These are phyloP conservation scores for Hymenochirus boettgeri DNA, from an alignment of 2,113 vertebrate genomes.

Conservation along the genomic window DNA sequence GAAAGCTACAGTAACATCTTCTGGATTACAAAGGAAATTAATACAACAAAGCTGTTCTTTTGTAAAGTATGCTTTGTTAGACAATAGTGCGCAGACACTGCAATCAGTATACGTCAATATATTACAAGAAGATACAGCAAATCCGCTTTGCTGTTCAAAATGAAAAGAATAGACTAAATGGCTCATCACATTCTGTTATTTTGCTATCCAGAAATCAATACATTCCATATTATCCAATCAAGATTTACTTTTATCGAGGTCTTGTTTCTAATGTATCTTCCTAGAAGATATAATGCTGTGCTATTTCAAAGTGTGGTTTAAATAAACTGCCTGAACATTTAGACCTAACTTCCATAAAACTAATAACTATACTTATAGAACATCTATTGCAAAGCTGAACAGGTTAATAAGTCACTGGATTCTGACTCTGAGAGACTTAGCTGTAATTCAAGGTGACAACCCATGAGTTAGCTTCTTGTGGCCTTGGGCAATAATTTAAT, in stretches of 20 bases:
- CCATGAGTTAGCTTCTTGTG: too few species aligned
- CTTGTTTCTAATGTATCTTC: background rate
- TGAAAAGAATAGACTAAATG: conserved; percentile 11
- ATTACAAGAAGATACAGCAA: conserved; percentile 15
- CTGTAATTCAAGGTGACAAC: too few species aligned
- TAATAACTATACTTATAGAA: too few species aligned
- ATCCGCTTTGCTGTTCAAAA: conserved; percentile 23
- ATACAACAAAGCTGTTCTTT: conserved; percentile 14
- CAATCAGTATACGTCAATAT: conserved; percentile 35
- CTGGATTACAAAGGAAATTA: conserved; percentile 14
- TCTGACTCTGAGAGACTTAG: too few species aligned
- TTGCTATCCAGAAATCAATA: background rate
- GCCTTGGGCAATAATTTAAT: too few species aligned
- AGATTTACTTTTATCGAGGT: background rate
- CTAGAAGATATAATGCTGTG: background rate
- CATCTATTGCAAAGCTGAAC: too few species aligned
- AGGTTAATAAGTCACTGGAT: too few species aligned
- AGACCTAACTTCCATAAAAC: too few species aligned
- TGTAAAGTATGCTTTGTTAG: conserved; percentile 7
- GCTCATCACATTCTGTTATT: conserved; percentile 16
- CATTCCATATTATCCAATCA: conserved; percentile 12
- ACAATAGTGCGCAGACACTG: conserved; percentile 24
- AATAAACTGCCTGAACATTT: background rate
- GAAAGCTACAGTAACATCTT: conserved; percentile 16
- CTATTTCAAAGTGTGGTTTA: background rate